Percentiles rank a stretch among this genome's conserved stretches.
These are phyloP conservation scores for Mandrillus leucophaeus DNA, from an alignment of 2,113 vertebrate species.

Conservation along the genomic window DNA sequence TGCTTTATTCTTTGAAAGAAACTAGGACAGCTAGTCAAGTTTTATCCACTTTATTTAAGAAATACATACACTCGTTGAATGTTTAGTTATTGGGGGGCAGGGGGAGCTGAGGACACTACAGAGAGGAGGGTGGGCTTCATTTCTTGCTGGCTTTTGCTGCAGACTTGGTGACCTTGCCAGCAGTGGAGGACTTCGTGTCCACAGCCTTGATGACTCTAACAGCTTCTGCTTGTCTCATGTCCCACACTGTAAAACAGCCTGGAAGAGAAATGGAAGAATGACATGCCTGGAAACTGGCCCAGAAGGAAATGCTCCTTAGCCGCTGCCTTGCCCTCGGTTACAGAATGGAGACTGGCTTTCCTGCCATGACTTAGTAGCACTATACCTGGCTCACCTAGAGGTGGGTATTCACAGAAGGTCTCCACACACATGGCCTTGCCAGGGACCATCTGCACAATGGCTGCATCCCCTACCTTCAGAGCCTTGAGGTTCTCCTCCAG, in stretches of 20 bases:
- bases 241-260: constrained; percentile 86
- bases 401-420: constrained; percentile 86
- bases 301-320: background rate
- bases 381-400: constrained; percentile 83
- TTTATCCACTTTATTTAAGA: background rate
- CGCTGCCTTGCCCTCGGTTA: constrained; percentile 60
- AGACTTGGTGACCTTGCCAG: constrained; percentile 86
- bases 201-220: constrained; percentile 87
- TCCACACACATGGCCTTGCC: constrained; percentile 88
- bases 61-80: background rate
- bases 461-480: constrained; percentile 87
- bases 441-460: constrained; percentile 86
- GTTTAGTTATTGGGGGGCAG: no score
- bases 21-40: background rate
- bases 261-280: constrained; percentile 52
- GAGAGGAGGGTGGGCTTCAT: constrained; percentile 76
- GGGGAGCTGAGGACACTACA: background rate
- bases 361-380: background rate
- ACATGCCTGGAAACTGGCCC: constrained; percentile 84
- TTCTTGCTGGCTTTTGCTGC: constrained; percentile 85
- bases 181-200: constrained; percentile 81
- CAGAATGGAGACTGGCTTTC: constrained; percentile 85
- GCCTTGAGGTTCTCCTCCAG: constrained; percentile 86
- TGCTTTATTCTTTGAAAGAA: background rate
- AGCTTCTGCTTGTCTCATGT: constrained; percentile 89